Evolutionary conservation across 2,113 vertebrate genomes (phyloP).

Genomic region (Esox niger): DNA sequence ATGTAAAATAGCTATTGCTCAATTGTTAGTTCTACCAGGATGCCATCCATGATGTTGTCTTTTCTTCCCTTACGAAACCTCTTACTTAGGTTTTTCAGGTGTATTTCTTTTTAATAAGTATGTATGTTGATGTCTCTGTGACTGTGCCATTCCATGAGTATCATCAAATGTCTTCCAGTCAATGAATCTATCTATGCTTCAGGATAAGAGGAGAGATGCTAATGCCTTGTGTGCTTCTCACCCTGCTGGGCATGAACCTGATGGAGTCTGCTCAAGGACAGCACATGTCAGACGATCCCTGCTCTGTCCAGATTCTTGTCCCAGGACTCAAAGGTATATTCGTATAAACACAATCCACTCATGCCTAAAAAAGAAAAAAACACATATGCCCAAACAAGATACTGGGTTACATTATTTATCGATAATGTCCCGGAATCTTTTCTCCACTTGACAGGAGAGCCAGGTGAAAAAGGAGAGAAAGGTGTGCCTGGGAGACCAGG

Average conservation of each 20-base stretch:
- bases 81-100: not conserved
- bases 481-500: constrained; percentile 89
- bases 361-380: not conserved
- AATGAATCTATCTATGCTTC: constrained; percentile 60
- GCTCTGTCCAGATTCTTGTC: constrained; percentile 94
- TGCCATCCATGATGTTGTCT: not conserved
- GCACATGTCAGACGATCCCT: constrained; percentile 84
- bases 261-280: constrained; percentile 75
- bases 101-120: not conserved
- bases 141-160: not conserved
- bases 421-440: not conserved
- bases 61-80: not conserved
- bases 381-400: not conserved
- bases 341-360: not conserved
- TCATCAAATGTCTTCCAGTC: constrained; percentile 35
- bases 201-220: constrained; percentile 79
- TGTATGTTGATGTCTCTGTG: not conserved
- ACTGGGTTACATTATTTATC: not conserved
- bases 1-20: not conserved
- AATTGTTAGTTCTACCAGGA: not conserved
- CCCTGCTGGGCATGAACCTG: constrained; percentile 77
- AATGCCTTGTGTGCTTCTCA: constrained; percentile 69
- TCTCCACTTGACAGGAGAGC: constrained; percentile 75
- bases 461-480: constrained; percentile 90
- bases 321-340: constrained; percentile 93